Base-by-base conservation (phyloP, 2,888 invertebrate species). In the Cistogaster globosa region DNA sequence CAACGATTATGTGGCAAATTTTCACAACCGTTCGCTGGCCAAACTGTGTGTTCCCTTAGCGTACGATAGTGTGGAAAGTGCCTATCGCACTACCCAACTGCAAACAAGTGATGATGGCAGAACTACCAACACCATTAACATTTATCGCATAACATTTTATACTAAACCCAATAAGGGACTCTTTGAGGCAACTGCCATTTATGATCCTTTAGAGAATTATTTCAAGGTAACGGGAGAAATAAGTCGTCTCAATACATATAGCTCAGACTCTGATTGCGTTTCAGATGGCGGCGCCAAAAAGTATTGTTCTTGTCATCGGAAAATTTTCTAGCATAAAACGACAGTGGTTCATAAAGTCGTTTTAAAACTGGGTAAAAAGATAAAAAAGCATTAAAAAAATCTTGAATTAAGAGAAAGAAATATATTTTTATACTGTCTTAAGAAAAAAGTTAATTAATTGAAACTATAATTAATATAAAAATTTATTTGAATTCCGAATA, bases 181-280 rank as follows among this genome's bases (percentile, higher is more conserved):
- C 51, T 97, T 96, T 88, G 96, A 97, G 92, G 95, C 95, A 0
- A 96, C 96, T 0, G 94, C 97, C 1, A 91, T 93, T 16, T 92
- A 93, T 67, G 91, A 92, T 74, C 82, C 88, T 18, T 86, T 88
- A 5, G 90, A 88, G 1, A 89, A 91, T 4, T 89, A 90, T 32
- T 93, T 94, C 79, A 89, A 92, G 84, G 88, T 95, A 8, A 92
- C 94, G 11, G 95, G 95, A 16, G 93, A 94, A 55, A 93, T 96
- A 12, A 96, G 95, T 90, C 93, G 95, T 45, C 90, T 95, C n/a
- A 94, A 95, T 88, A 90, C 87, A 38, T 95, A 94, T 87, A 90
- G 88, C 48, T 89, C 91, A 5, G 94, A 94, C 88, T 94, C 94
- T 82, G 89, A 90, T 16, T 95, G 95, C 89, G 92, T 94, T 69